Evolutionary conservation across 2,888 invertebrate genomes (phyloP), one percentile per base, ranked within the genome.

Genomic region (Ormyrus thymus): DNA sequence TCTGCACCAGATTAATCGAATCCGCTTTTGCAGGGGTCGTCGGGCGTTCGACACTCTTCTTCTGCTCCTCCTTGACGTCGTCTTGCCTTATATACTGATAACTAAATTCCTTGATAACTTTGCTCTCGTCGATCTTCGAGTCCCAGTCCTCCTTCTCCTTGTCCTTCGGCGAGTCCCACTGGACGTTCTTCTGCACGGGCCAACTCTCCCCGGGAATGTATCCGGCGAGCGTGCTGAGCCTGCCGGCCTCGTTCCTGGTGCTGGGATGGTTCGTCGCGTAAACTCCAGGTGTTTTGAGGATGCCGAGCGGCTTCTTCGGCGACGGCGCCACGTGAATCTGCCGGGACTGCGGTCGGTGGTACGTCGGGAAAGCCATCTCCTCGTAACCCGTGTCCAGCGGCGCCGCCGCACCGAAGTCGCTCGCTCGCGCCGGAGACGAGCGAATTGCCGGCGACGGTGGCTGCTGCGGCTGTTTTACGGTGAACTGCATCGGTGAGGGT

Each of bases 21-120:
- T 29, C 29, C 29, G 29, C 29, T 29, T 29, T 29, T 3, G 29
- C 29, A 29, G 29, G 29, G 1, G 29, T 29, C 29, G n/a, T 5
- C 8, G 46, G 13, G 9, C 9, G 6, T 0, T 9, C 43, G 3
- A 5, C 56, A 1, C 13, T 61, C 43, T 10, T 43, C 45, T 81
- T 79, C 10, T 82, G 64, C 7, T 79, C 72, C 0, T 78, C 77
- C 11, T 79, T 78, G 9, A 81, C 81, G n/a, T 81, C 79, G 6
- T 86, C 86, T 0, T 88, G 84, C 51, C 85, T 89, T 59, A 90
- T 89, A 65, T 90, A 90, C 76, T 90, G 90, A 78, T 90, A 90
- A 0, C 90, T 90, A 79, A 89, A 90, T 70, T 90, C 90, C 74
- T 90, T 91, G 58, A 90, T 86, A 3, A 90, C 86, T 15, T 87